phyloP scores from a whole-genome alignment of 2,113 vertebrate species.

The Cyprinus carpio region DNA sequence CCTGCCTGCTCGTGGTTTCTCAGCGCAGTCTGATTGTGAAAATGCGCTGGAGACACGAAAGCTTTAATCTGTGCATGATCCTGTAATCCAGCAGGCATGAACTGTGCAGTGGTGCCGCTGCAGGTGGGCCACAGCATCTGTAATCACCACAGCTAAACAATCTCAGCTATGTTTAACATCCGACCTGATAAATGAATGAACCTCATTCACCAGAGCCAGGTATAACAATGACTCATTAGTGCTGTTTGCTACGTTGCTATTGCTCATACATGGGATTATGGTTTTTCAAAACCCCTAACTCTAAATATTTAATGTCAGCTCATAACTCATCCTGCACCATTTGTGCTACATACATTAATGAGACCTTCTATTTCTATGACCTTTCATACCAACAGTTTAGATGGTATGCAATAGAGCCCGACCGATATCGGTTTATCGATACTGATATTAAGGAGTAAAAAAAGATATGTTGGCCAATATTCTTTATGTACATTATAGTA shows the following conservation, averaged over 20 bases:
- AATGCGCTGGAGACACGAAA: neutral
- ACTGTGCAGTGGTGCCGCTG: conserved; percentile 7
- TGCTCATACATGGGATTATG: neutral
- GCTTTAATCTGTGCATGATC: conserved; percentile 49
- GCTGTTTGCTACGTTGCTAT: neutral
- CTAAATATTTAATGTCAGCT: neutral
- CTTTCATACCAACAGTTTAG: neutral
- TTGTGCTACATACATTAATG: neutral
- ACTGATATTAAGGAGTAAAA: no score
- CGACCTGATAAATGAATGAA: conserved; percentile 8
- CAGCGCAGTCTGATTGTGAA: neutral
- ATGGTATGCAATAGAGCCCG: neutral
- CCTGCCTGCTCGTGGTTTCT: neutral
- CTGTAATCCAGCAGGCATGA: conserved; percentile 42
- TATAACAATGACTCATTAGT: neutral
- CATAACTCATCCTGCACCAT: neutral
- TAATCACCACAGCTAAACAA: conserved; percentile 36
- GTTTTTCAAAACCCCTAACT: neutral
- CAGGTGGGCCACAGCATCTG: conserved; percentile 36
- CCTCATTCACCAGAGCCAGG: neutral
- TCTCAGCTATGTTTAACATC: conserved; percentile 31
- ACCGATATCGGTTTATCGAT: no score
- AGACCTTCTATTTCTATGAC: neutral
- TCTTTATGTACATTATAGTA: no score
- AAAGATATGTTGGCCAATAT: no score